A percentile compares a stretch with the other conserved stretches of the same genome.
Evolutionary conservation across 1,140 invertebrate species (phyloP).

Genomic region (Drosophila insularis): DNA sequence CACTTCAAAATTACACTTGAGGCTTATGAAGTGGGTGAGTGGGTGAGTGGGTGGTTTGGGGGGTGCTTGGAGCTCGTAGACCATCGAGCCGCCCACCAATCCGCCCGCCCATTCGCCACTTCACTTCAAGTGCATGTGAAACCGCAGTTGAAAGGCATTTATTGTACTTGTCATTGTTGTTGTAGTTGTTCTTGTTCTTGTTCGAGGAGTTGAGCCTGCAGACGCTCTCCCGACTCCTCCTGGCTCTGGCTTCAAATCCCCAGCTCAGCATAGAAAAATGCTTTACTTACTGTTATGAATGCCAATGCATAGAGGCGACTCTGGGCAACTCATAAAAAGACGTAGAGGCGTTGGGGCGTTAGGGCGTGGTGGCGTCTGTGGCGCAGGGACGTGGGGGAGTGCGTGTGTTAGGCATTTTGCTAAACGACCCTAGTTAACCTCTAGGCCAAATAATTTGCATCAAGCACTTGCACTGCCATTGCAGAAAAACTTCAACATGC

Average conservation of each 20-base stretch:
- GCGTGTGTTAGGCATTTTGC: conserved; percentile 71
- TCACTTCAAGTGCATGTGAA: conserved; percentile 78
- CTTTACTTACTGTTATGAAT: conserved; percentile 69
- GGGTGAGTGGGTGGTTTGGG: not conserved
- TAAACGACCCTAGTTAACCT: conserved; percentile 81
- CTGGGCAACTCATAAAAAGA: conserved; percentile 65
- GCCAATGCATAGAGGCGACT: conserved; percentile 54
- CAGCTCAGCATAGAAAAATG: conserved; percentile 53
- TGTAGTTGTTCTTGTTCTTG: conserved; percentile 61
- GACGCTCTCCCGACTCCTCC: conserved; percentile 33
- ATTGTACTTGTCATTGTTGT: conserved; percentile 81
- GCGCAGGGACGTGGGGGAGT: conserved; percentile 9
- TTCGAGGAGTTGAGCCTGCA: conserved; percentile 31
- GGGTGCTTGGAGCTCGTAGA: not conserved
- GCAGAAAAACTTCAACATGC: conserved; percentile 47
- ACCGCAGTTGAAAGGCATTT: conserved; percentile 81
- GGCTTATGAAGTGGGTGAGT: conserved; percentile 47
- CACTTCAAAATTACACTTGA: conserved; percentile 62
- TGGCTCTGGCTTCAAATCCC: conserved; percentile 4
- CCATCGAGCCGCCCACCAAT: conserved; percentile 4
- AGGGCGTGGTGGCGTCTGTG: not conserved
- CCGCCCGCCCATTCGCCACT: conserved; percentile 34
- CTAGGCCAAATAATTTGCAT: conserved; percentile 79
- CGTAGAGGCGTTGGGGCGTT: conserved; percentile 16
- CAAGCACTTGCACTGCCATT: conserved; percentile 70